These are phyloP conservation scores for Phodopus roborovskii DNA, from an alignment of 2,113 vertebrate genomes.

Conservation along the genomic window DNA sequence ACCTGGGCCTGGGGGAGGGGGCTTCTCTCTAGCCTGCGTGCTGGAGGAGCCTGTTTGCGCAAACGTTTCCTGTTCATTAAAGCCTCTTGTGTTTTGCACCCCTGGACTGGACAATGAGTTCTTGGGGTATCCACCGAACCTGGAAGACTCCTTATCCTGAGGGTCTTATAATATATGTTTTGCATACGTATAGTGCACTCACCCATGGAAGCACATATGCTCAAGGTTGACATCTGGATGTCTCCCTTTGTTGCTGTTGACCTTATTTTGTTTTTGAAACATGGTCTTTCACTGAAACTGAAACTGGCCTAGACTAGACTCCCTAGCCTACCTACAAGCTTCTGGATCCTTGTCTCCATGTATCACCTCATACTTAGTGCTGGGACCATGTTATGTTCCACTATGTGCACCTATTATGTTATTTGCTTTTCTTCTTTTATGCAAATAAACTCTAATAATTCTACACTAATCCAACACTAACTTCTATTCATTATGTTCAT, in stretches of 20 bases:
- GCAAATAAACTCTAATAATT: not conserved
- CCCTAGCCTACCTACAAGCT: accelerated
- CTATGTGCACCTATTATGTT: not conserved
- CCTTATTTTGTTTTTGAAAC: not conserved
- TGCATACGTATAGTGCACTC: no score
- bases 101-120: no score
- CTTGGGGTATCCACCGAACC: no score
- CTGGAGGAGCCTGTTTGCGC: no score
- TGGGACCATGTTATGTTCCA: not conserved
- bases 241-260: not conserved
- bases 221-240: no score
- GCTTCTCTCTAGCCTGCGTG: no score
- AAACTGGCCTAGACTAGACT: not conserved
- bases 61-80: no score
- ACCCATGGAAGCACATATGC: not conserved
- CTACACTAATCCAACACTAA: not conserved
- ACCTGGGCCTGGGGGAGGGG: no score
- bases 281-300: not conserved
- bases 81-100: no score
- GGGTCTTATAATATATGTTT: no score
- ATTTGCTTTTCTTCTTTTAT: not conserved
- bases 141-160: no score
- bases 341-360: not conserved
- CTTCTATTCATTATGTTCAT: not conserved
- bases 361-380: not conserved